These are phyloP conservation scores for Aphidius colemani DNA, from an alignment of 2,888 invertebrate species.

Conservation along the genomic window DNA sequence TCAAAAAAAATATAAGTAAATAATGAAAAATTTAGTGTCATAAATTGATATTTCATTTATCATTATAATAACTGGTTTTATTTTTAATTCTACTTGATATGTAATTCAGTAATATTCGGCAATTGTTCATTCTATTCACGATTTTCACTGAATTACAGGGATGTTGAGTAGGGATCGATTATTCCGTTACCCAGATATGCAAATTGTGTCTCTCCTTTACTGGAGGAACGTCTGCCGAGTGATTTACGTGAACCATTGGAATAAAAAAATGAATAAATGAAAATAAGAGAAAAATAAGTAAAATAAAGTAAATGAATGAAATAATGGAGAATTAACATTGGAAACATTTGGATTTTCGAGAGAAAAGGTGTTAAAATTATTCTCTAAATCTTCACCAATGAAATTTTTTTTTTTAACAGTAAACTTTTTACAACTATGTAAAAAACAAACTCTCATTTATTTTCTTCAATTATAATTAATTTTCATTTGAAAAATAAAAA, in stretches of 20 bases:
- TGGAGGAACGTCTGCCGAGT: slow-evolving; percentile 33
- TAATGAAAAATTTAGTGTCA: no score
- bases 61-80: no score
- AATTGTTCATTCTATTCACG: slow-evolving; percentile 8
- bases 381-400: slow-evolving; percentile 3
- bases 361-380: background rate
- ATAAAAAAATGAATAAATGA: no score
- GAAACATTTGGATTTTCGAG: background rate
- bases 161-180: slow-evolving; percentile 51
- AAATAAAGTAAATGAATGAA: slow-evolving; percentile 3
- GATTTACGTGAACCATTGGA: slow-evolving; percentile 27
- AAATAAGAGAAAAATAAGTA: no score
- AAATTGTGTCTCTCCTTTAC: slow-evolving; percentile 38
- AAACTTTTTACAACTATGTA: background rate
- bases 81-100: no score
- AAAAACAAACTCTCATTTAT: background rate
- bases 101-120: no score
- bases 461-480: background rate
- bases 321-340: slow-evolving; percentile 2
- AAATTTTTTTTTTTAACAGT: slow-evolving; percentile 6
- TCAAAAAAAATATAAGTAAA: no score
- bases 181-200: slow-evolving; percentile 54
- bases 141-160: slow-evolving; percentile 3
- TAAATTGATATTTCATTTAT: no score
- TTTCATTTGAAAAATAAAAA: no score